Conservation (phyloP, 2,888 invertebrate genomes). For the Chaitophorus viminalis region DNA sequence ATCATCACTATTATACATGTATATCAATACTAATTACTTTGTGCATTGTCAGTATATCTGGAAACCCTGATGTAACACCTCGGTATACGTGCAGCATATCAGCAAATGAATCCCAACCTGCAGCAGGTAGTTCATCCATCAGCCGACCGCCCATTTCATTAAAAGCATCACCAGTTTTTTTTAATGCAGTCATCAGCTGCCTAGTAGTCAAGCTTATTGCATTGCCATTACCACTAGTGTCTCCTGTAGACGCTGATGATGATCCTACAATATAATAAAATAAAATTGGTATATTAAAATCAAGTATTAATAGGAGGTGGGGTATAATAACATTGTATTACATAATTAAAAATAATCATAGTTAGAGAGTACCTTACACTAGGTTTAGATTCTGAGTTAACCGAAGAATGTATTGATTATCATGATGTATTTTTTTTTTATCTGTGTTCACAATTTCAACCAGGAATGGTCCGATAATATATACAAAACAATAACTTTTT, state of each 20-base stretch:
- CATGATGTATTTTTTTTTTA: no score
- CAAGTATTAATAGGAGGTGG: no score
- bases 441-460: no score
- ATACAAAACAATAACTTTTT: no score
- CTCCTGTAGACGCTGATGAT: conserved; percentile 66
- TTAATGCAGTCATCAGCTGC: conserved; percentile 67
- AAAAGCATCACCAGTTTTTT: conserved; percentile 88
- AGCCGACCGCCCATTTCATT: conserved; percentile 89
- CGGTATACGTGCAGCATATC: conserved; percentile 94
- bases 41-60: conserved; percentile 89
- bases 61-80: conserved; percentile 89
- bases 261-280: conserved; percentile 44
- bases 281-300: not conserved
- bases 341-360: no score
- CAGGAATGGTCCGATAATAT: no score
- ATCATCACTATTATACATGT: not conserved
- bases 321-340: no score
- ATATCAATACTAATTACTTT: conserved; percentile 71
- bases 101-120: conserved; percentile 89
- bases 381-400: no score
- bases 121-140: conserved; percentile 89
- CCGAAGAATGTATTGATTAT: no score
- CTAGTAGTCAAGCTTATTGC: conserved; percentile 32
- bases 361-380: no score
- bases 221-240: conserved; percentile 68